A percentile compares a stretch with the other conserved stretches of the same genome.
phyloP scores from a whole-genome alignment of 2,797 vertebrate species.

The Neomorphus geoffroyi region DNA sequence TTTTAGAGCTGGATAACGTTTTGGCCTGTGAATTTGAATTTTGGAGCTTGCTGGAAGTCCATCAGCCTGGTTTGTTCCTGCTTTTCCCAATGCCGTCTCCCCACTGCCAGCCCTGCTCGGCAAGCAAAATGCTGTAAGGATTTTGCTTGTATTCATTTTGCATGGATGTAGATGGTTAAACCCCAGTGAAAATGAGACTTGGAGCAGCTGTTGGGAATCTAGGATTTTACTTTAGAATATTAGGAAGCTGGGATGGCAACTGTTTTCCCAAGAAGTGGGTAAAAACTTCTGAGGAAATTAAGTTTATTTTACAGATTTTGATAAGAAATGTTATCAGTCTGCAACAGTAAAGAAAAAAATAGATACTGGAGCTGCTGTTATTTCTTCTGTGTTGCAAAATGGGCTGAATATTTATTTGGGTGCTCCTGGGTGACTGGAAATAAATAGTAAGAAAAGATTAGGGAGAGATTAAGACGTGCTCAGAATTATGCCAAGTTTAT shows the following conservation, averaged over 20 bases:
- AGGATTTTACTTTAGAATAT: not conserved
- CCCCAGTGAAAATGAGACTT: accelerated
- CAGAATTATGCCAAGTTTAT: not conserved
- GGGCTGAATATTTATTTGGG: not conserved
- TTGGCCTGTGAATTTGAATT: not conserved
- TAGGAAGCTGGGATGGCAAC: accelerated
- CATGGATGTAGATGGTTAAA: accelerated
- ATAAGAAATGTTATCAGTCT: accelerated
- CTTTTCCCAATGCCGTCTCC: accelerated
- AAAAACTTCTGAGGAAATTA: not conserved
- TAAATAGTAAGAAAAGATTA: not conserved
- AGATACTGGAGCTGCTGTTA: not conserved
- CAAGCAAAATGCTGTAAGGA: too few relatives aligned
- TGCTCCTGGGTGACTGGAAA: not conserved
- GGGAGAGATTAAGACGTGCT: not conserved
- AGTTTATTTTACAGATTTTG: not conserved
- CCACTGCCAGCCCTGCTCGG: too few relatives aligned
- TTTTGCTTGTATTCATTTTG: not conserved
- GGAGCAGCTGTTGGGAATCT: accelerated
- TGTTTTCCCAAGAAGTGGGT: accelerated
- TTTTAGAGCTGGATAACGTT: not conserved
- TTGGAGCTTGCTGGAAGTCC: accelerated
- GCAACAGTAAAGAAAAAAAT: not conserved
- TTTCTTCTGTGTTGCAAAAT: not conserved
- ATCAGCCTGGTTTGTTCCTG: accelerated